These are phyloP conservation scores for Bubo blakistoni DNA, from an alignment of 2,113 vertebrate genomes.

Conservation along the genomic window DNA sequence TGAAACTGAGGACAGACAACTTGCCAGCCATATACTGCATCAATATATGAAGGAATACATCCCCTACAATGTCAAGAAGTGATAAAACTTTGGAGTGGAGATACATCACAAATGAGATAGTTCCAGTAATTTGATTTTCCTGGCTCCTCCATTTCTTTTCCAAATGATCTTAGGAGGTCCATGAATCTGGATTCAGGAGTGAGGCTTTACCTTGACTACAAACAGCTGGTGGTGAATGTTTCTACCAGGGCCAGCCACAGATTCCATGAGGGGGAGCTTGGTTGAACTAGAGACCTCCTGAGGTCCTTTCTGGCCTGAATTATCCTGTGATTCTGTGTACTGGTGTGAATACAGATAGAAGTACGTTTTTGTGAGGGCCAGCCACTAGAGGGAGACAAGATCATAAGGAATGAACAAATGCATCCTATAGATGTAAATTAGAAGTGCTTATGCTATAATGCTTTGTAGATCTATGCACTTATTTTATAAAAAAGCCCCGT, in stretches of 20 bases:
- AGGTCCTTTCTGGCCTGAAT: background rate
- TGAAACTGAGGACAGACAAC: background rate
- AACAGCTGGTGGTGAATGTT: background rate
- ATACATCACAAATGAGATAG: background rate
- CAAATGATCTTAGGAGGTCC: background rate
- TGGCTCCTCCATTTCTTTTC: background rate
- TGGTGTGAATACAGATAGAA: background rate
- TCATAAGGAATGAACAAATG: background rate
- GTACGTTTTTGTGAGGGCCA: background rate
- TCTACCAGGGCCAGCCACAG: background rate
- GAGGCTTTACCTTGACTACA: background rate
- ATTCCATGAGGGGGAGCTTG: background rate
- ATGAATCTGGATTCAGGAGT: background rate
- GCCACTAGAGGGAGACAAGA: constrained; percentile 23
- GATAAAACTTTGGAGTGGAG: background rate
- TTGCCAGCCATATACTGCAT: background rate
- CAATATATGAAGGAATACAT: background rate
- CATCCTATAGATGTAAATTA: fast-evolving
- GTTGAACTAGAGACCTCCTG: background rate
- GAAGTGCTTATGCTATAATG: background rate
- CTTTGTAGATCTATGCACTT: background rate
- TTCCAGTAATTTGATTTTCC: background rate
- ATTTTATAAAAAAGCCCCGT: background rate
- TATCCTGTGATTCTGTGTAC: background rate
- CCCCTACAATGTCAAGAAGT: background rate